Conservation (phyloP, 2,797 vertebrate species). For the Acipenser transmontanus region DNA sequence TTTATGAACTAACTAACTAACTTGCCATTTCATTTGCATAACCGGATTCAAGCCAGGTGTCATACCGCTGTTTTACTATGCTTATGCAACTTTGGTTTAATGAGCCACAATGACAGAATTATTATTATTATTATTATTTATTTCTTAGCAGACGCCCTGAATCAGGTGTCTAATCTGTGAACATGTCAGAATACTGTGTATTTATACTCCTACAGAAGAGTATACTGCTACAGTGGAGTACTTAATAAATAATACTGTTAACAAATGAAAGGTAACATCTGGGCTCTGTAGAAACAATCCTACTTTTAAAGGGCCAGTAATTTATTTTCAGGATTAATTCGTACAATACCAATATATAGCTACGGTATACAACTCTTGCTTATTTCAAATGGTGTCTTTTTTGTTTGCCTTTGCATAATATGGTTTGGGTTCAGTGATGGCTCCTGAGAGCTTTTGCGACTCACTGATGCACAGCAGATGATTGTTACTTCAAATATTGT, state of each 20-base stretch:
- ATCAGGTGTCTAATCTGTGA: conserved; percentile 8
- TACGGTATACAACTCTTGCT: neutral
- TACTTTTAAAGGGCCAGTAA: conserved; percentile 31
- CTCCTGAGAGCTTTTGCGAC: neutral
- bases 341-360: neutral
- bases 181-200: neutral
- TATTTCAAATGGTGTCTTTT: neutral
- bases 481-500: neutral
- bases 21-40: neutral
- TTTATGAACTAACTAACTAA: too few relatives aligned
- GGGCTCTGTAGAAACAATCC: conserved; percentile 38
- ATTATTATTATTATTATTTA: too few relatives aligned
- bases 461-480: neutral
- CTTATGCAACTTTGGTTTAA: too few relatives aligned
- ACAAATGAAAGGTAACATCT: conserved; percentile 60
- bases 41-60: neutral
- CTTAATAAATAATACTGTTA: conserved; percentile 60
- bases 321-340: conserved; percentile 1
- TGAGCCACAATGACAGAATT: neutral
- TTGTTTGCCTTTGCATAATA: neutral
- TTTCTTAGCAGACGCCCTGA: too few relatives aligned
- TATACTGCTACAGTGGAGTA: conserved; percentile 12
- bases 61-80: too few relatives aligned
- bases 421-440: too few relatives aligned
- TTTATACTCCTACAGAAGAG: neutral